Evolutionary conservation across 2,888 invertebrate genomes (phyloP).

Genomic region (Spialia ferax): DNA sequence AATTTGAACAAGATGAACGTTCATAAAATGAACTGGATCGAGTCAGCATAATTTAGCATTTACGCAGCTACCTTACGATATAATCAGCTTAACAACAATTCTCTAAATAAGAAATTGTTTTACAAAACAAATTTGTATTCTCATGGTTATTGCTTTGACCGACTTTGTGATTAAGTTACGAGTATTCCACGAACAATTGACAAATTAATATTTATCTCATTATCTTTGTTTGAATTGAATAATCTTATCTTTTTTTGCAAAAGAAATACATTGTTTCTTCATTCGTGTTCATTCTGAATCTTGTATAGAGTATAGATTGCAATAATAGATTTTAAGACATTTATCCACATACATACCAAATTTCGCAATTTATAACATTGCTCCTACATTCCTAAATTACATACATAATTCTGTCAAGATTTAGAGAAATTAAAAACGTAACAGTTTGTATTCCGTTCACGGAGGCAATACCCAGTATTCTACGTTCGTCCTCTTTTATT

Average conservation of each 20-base stretch:
- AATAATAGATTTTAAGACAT: no score
- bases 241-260: no score
- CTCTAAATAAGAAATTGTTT: not conserved
- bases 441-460: constrained; percentile 49
- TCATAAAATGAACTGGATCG: constrained; percentile 15
- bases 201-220: not conserved
- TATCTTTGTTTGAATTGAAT: not conserved
- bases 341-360: no score
- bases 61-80: not conserved
- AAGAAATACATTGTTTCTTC: no score
- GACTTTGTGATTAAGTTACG: not conserved
- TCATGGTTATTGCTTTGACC: not conserved
- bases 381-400: no score
- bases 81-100: not conserved
- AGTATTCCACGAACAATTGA: not conserved
- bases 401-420: constrained; percentile 16
- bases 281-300: no score
- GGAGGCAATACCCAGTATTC: constrained; percentile 63
- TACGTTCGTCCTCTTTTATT: constrained; percentile 65
- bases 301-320: no score
- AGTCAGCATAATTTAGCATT: not conserved
- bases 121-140: not conserved
- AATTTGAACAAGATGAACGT: constrained; percentile 38
- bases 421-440: constrained; percentile 31
- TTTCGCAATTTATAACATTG: not conserved